These are phyloP conservation scores for Limonius californicus DNA, from an alignment of 1,140 invertebrate genomes.

Conservation along the genomic window DNA sequence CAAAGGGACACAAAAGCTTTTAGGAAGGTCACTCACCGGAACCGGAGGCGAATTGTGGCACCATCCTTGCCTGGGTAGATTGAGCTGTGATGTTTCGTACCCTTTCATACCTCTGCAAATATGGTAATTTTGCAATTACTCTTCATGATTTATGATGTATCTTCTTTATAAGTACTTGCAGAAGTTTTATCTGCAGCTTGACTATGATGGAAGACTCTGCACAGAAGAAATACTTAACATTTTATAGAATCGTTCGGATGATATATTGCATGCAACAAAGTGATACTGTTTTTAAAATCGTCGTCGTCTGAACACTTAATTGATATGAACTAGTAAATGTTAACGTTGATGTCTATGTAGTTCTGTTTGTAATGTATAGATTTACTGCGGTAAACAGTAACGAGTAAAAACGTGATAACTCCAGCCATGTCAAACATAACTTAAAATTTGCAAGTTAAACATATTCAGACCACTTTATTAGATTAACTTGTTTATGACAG, in stretches of 20 bases:
- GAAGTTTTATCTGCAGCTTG: slow-evolving; percentile 4
- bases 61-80: neutral
- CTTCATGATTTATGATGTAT: slow-evolving; percentile 3
- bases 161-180: slow-evolving; percentile 6
- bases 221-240: neutral
- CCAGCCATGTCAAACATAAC: too few relatives aligned
- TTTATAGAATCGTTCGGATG: neutral
- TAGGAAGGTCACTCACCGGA: slow-evolving; percentile 7
- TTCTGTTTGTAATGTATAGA: too few relatives aligned
- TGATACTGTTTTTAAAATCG: too few relatives aligned
- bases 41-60: neutral
- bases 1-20: neutral
- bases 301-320: too few relatives aligned
- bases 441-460: too few relatives aligned
- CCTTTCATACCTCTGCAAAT: neutral
- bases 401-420: too few relatives aligned
- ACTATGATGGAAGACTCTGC: neutral
- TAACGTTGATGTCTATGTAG: too few relatives aligned
- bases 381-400: too few relatives aligned
- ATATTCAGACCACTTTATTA: too few relatives aligned
- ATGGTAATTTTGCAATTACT: slow-evolving; percentile 12
- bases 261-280: too few relatives aligned
- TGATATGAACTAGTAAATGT: too few relatives aligned
- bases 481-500: too few relatives aligned
- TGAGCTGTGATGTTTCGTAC: neutral